Evolutionary conservation across 2,113 vertebrate species (phyloP), one percentile per base, ranked within the genome.

Genomic region (Colinus virginianus): DNA sequence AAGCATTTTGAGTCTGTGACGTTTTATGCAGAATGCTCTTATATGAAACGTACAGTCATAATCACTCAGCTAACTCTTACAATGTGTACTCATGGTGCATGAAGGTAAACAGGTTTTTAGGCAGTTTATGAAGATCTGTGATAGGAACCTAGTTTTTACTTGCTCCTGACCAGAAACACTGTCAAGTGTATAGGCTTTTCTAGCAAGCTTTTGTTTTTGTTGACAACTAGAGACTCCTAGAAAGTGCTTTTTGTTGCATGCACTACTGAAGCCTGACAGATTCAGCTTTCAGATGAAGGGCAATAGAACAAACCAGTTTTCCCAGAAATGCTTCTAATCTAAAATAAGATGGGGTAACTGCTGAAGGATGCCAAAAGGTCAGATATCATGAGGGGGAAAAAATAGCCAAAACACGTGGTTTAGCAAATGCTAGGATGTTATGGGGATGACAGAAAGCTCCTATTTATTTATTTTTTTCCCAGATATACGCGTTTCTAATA

Each of bases 331-430:
- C 49, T 53, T 63, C 38, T 62, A 46, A 48, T 93, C 32, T 94
- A 59, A 90, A 85, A 67, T 82, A 71, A 85, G 45, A 67, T 63
- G 53, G 82, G 76, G 49, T 86, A 88, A 63, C 71, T 75, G 76
- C 69, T 88, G 56, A 43, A 91, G 79, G 64, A 75, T 88, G 56
- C 40, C 43, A 83, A 51, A 91, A 84, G 61, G 56, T 84, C 59
- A 81, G 56, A 14, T 87, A 46, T 10, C 3, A 4, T 70, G 67
- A 82, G 38, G 64, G 59, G 62, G 67, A 72, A 85, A 7, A 84
- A 83, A 85, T 4, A 71, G 13, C 51, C 30, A n/a, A n/a, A 88
- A 61, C 30, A 36, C 4, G 6, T 59, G 38, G 38, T 26, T 88
- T 83, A 66, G 49, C 18, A 61, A 81, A 61, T 85, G 62, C 32